Conservation (phyloP, 2,113 vertebrate species). For the Ovibos moschatus region DNA sequence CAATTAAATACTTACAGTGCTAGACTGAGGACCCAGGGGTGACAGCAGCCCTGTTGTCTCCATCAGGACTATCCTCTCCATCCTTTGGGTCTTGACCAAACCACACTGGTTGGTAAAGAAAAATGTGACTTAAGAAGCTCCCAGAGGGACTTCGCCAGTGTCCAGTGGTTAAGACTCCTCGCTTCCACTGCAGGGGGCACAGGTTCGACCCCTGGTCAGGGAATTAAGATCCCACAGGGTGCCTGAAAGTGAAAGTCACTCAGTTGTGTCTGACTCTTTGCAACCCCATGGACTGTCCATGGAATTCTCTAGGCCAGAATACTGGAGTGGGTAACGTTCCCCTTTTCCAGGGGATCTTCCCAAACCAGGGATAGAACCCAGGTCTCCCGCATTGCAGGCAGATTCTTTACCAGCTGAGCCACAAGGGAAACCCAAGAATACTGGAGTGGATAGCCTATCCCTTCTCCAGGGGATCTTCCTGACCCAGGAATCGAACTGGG, state of each 20-base stretch:
- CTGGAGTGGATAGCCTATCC: neutral
- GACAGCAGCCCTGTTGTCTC: neutral
- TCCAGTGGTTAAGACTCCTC: neutral
- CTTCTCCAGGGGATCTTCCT: neutral
- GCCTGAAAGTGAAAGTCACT: neutral
- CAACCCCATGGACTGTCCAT: neutral
- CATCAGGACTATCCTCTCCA: neutral
- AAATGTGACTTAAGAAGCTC: neutral
- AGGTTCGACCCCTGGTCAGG: neutral
- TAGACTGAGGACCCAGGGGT: neutral
- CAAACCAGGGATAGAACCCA: neutral
- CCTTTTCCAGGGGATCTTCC: neutral
- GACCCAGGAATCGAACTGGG: accelerated
- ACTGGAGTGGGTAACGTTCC: neutral
- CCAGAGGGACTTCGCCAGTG: accelerated
- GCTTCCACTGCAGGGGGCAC: neutral
- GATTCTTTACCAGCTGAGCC: neutral
- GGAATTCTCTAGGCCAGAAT: neutral
- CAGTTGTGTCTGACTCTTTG: neutral
- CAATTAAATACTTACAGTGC: neutral
- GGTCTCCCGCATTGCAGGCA: neutral
- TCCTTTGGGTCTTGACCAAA: neutral
- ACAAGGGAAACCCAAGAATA: neutral
- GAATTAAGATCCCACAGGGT: neutral
- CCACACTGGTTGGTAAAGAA: neutral